phyloP scores from a whole-genome alignment of 2,888 invertebrate species.

The Xylota sylvarum region DNA sequence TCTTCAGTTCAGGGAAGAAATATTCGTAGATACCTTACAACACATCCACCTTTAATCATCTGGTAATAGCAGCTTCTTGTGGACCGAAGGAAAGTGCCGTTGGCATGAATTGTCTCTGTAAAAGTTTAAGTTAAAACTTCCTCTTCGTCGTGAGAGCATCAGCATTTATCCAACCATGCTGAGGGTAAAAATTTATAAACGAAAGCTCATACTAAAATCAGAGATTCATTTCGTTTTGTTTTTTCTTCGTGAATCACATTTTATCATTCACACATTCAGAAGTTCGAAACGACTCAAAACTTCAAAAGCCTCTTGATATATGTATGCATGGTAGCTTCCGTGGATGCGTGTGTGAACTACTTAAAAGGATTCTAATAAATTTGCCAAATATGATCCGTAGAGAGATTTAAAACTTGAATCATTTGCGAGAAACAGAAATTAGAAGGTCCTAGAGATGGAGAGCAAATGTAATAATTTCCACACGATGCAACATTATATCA shows the following conservation, averaged over 20 bases:
- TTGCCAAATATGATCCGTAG: slow-evolving; percentile 5
- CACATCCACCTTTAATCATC: slow-evolving; percentile 50
- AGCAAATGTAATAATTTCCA: background rate
- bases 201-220: slow-evolving; percentile 13
- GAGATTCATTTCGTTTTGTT: slow-evolving; percentile 26
- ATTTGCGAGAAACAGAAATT: background rate
- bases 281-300: slow-evolving; percentile 33
- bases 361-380: slow-evolving; percentile 35
- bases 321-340: background rate
- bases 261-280: slow-evolving; percentile 38
- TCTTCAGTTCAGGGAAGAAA: slow-evolving; percentile 10
- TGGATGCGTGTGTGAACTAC: slow-evolving; percentile 2
- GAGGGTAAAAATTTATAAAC: slow-evolving; percentile 39
- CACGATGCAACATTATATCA: background rate
- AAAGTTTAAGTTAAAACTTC: slow-evolving; percentile 58
- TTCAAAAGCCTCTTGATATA: slow-evolving; percentile 28
- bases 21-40: background rate
- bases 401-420: slow-evolving; percentile 2
- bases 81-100: background rate
- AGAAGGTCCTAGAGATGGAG: background rate
- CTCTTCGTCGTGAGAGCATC: slow-evolving; percentile 26
- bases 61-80: slow-evolving; percentile 25
- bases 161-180: slow-evolving; percentile 10
- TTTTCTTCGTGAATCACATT: slow-evolving; percentile 35
- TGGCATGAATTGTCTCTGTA: slow-evolving; percentile 19